These are phyloP conservation scores for Syrista parreyssii DNA, from an alignment of 2,888 invertebrate genomes.

Conservation along the genomic window DNA sequence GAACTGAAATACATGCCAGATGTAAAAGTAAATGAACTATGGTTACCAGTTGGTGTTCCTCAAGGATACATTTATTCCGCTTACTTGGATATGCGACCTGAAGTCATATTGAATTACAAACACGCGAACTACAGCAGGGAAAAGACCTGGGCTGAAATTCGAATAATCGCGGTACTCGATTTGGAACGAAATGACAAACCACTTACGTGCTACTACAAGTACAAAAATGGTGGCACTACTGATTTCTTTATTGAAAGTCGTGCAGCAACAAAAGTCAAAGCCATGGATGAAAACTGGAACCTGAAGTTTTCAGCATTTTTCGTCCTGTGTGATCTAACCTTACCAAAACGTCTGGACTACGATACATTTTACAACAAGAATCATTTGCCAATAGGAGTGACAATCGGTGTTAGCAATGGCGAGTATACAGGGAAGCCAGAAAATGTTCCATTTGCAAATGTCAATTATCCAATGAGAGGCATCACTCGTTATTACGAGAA, in stretches of 20 bases:
- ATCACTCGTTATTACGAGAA: slow-evolving; percentile 13
- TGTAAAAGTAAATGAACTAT: slow-evolving; percentile 19
- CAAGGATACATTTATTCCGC: slow-evolving; percentile 61
- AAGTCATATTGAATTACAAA: slow-evolving; percentile 41
- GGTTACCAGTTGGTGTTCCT: slow-evolving; percentile 24
- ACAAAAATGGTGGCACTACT: slow-evolving; percentile 45
- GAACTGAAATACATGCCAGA: slow-evolving; percentile 30
- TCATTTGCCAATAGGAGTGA: slow-evolving; percentile 31
- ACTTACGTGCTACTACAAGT: slow-evolving; percentile 33
- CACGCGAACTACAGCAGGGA: slow-evolving; percentile 7
- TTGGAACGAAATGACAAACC: slow-evolving; percentile 13
- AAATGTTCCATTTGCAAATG: slow-evolving; percentile 24
- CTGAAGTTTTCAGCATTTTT: slow-evolving; percentile 65
- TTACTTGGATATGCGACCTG: slow-evolving; percentile 63
- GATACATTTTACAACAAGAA: slow-evolving; percentile 14
- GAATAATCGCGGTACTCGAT: slow-evolving; percentile 37
- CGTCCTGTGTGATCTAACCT: slow-evolving; percentile 60
- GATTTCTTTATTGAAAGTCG: slow-evolving; percentile 45
- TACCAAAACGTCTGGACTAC: slow-evolving; percentile 21
- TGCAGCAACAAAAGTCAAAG: slow-evolving; percentile 55
- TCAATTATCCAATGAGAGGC: slow-evolving; percentile 31
- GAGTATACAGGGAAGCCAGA: slow-evolving; percentile 9
- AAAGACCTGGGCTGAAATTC: slow-evolving; percentile 29
- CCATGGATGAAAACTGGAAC: slow-evolving; percentile 67
- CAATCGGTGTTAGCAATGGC: slow-evolving; percentile 13